Percentiles rank a stretch among this genome's conserved stretches.
These are phyloP conservation scores for Laticauda colubrina DNA, from an alignment of 2,113 vertebrate genomes.

Conservation along the genomic window DNA sequence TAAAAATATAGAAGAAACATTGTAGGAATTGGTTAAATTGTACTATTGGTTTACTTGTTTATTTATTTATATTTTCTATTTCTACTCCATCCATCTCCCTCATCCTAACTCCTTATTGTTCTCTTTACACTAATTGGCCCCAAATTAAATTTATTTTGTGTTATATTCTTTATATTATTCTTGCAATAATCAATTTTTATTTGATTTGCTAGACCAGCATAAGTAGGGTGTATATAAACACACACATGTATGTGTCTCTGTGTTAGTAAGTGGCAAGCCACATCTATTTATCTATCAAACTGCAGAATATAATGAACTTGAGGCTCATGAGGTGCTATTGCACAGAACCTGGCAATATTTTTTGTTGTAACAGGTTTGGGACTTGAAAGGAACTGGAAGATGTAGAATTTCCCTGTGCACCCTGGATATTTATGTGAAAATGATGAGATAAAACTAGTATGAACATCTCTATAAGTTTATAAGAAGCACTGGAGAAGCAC, in stretches of 20 bases:
- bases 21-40: neutral
- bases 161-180: neutral
- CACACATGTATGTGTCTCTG: neutral
- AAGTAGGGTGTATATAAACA: neutral
- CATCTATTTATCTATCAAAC: neutral
- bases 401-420: neutral
- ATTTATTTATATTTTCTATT: neutral
- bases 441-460: neutral
- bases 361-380: neutral
- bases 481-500: too few relatives aligned
- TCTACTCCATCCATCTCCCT: neutral
- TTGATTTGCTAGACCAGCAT: neutral
- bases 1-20: neutral
- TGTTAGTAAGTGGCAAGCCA: neutral
- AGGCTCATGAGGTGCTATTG: neutral
- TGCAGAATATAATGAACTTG: neutral
- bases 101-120: neutral
- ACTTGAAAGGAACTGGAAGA: neutral
- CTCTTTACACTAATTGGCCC: constrained; percentile 10
- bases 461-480: too few relatives aligned
- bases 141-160: neutral
- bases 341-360: neutral
- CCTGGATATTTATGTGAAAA: neutral
- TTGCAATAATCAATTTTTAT: neutral
- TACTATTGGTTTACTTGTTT: neutral